These are phyloP conservation scores for Osmoderma eremita DNA, from an alignment of 2,888 invertebrate species.

Conservation along the genomic window DNA sequence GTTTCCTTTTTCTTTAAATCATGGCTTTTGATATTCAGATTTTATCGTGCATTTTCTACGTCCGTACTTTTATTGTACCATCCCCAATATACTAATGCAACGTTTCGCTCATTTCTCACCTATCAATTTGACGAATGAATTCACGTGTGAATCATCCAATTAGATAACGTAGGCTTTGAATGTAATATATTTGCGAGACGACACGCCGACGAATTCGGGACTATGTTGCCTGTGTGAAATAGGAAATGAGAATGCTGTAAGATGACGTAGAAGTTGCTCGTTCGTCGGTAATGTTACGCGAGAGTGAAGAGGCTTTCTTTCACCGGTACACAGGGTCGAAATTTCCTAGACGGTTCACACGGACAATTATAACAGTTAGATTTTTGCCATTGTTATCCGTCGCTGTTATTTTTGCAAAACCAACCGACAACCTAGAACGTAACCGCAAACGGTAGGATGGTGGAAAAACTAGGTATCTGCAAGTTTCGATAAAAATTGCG, in stretches of 20 bases:
- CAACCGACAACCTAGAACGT: slow-evolving; percentile 1
- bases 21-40: not conserved
- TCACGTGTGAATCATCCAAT: slow-evolving; percentile 24
- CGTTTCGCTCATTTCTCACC: not conserved
- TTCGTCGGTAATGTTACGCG: slow-evolving; percentile 18
- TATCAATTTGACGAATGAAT: slow-evolving; percentile 20
- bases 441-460: not conserved
- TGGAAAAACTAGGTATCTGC: too few relatives aligned
- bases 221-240: slow-evolving; percentile 10
- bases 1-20: slow-evolving; percentile 2
- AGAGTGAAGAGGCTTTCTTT: slow-evolving; percentile 28
- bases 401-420: slow-evolving; percentile 29
- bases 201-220: slow-evolving; percentile 8
- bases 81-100: not conserved
- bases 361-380: slow-evolving; percentile 24
- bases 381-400: slow-evolving; percentile 31
- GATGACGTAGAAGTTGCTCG: slow-evolving; percentile 24
- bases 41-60: slow-evolving; percentile 1
- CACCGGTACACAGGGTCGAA: slow-evolving; percentile 3
- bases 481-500: too few relatives aligned
- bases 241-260: slow-evolving; percentile 24
- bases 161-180: not conserved
- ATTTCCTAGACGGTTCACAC: slow-evolving; percentile 25
- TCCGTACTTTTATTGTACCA: not conserved
- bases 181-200: not conserved